These are phyloP conservation scores for Pelecanoides urinatrix DNA, from an alignment of 2,113 vertebrate species.

Conservation along the genomic window DNA sequence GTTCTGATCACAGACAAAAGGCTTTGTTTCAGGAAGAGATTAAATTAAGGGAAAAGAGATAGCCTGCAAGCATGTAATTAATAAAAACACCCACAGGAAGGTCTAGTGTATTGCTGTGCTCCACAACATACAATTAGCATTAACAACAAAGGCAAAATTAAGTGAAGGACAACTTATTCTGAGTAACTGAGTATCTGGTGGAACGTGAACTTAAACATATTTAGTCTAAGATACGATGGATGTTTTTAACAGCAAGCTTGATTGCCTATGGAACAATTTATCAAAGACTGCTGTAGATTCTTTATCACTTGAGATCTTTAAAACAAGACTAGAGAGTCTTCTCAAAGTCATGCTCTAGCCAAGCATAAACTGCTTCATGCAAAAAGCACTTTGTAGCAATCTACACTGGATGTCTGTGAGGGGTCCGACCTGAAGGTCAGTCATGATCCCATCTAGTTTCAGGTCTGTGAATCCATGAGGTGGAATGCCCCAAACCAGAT, in stretches of 20 bases:
- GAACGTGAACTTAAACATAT: not conserved
- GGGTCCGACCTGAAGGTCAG: not conserved
- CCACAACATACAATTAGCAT: not conserved
- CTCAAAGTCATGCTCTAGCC: not conserved
- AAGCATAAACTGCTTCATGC: not conserved
- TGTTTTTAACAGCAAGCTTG: not conserved
- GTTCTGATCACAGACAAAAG: conserved; percentile 2
- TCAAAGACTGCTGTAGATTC: not conserved
- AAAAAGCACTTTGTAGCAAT: not conserved
- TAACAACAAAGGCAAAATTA: not conserved
- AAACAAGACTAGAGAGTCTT: not conserved
- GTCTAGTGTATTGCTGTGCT: not conserved
- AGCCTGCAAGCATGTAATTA: not conserved
- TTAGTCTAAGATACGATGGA: not conserved
- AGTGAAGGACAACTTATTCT: not conserved
- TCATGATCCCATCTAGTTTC: not conserved
- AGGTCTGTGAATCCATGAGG: not conserved
- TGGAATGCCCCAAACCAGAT: not conserved
- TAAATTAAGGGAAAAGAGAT: conserved; percentile 9
- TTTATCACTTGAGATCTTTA: not conserved
- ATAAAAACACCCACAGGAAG: not conserved
- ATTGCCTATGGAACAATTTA: not conserved
- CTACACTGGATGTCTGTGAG: not conserved
- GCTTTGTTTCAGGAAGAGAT: conserved; percentile 9
- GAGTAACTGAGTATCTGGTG: not conserved